Evolutionary conservation across 2,113 vertebrate species (phyloP).

Genomic region (Meles meles): DNA sequence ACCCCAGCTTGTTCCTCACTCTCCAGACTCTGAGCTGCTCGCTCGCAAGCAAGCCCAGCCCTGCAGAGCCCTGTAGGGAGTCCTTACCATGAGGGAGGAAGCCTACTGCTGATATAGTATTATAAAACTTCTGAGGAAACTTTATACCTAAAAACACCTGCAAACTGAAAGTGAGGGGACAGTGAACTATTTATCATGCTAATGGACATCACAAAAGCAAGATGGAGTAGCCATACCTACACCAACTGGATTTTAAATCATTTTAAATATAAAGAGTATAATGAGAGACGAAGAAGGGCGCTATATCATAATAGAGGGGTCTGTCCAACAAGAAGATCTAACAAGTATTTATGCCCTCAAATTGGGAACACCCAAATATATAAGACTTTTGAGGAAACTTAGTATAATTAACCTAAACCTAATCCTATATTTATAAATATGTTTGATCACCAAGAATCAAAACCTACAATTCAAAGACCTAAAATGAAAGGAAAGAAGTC

Average conservation of each 20-base stretch:
- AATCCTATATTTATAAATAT: slow-evolving; percentile 5
- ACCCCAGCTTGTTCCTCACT: too few species aligned
- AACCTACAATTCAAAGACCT: slow-evolving; percentile 24
- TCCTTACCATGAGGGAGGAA: neutral
- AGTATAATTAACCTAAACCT: neutral
- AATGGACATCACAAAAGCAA: neutral
- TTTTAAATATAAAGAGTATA: neutral
- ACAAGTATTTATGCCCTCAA: neutral
- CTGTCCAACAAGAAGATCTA: neutral
- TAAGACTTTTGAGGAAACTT: neutral
- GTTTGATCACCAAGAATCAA: neutral
- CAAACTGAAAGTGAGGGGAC: neutral
- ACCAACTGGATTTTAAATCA: neutral
- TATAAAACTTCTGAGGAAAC: neutral
- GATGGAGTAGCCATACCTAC: neutral
- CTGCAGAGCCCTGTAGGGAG: neutral
- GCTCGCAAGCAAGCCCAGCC: neutral
- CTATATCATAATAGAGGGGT: neutral
- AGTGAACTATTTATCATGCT: neutral
- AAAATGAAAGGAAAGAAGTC: neutral
- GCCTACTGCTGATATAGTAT: neutral
- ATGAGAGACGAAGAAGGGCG: neutral
- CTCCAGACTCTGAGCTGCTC: neutral
- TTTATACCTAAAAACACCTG: neutral
- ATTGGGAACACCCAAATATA: neutral